Evolutionary conservation across 2,888 invertebrate species (phyloP).

Genomic region (Chaitophorus viminalis): DNA sequence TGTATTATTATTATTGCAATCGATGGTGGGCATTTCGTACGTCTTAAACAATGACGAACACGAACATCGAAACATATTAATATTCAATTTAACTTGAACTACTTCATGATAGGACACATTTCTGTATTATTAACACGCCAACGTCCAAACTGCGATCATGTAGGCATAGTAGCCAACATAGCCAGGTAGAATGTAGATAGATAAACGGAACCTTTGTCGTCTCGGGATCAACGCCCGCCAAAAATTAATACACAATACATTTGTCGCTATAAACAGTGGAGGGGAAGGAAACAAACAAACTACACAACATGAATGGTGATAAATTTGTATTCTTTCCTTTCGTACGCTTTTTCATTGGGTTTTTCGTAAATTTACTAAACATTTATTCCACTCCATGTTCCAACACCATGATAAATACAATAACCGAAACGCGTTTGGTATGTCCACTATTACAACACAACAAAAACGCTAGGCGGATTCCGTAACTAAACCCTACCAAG

Average conservation of each 20-base stretch:
- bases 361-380: neutral
- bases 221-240: neutral
- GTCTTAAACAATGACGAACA: too few relatives aligned
- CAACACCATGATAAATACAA: neutral
- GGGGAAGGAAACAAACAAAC: neutral
- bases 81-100: neutral
- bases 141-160: neutral
- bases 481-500: neutral
- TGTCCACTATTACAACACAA: neutral
- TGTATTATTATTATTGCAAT: conserved; percentile 2
- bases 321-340: neutral
- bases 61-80: neutral
- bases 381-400: neutral
- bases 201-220: conserved; percentile 1
- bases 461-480: neutral
- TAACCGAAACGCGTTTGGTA: neutral
- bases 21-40: neutral
- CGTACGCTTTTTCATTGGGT: neutral
- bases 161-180: neutral
- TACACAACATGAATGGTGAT: neutral
- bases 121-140: neutral
- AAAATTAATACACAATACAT: neutral
- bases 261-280: neutral
- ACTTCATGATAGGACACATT: neutral
- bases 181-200: neutral